Percentiles rank a stretch among this genome's conserved stretches.
Conservation (phyloP, 2,113 vertebrate species). For the Osmerus eperlanus region DNA sequence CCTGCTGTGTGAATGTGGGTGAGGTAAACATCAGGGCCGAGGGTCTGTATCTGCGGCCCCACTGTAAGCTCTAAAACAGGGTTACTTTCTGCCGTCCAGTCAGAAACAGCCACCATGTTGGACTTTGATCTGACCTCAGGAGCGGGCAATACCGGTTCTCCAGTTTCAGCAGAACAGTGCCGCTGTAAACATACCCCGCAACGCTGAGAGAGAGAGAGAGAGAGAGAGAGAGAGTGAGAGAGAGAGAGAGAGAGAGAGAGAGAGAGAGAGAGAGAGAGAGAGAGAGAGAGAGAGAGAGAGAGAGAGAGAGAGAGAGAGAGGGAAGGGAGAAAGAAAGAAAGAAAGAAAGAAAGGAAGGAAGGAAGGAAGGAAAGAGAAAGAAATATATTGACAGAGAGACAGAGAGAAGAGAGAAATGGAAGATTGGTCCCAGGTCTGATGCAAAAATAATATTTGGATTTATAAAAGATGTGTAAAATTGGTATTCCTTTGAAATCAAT, state of each 20-base stretch:
- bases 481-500: no score
- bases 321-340: slow-evolving; percentile 27
- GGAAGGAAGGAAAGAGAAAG: no score
- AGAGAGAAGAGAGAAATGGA: no score
- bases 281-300: slow-evolving; percentile 26
- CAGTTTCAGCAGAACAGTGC: slow-evolving; percentile 57
- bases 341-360: slow-evolving; percentile 25
- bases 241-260: slow-evolving; percentile 32
- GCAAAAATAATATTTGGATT: no score
- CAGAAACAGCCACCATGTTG: slow-evolving; percentile 20
- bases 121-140: slow-evolving; percentile 59
- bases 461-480: no score
- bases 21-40: slow-evolving; percentile 53
- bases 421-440: no score
- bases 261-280: slow-evolving; percentile 35
- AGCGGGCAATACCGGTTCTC: slow-evolving; percentile 45
- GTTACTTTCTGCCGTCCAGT: slow-evolving; percentile 15
- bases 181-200: slow-evolving; percentile 62
- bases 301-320: slow-evolving; percentile 63
- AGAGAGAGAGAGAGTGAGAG: slow-evolving; percentile 37
- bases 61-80: not conserved
- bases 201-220: slow-evolving; percentile 77
- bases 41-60: slow-evolving; percentile 27
- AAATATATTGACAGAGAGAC: no score
- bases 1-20: slow-evolving; percentile 15